A percentile compares a stretch with the other conserved stretches of the same genome.
Conservation (phyloP, 2,113 vertebrate genomes). For the Vicugna pacos region DNA sequence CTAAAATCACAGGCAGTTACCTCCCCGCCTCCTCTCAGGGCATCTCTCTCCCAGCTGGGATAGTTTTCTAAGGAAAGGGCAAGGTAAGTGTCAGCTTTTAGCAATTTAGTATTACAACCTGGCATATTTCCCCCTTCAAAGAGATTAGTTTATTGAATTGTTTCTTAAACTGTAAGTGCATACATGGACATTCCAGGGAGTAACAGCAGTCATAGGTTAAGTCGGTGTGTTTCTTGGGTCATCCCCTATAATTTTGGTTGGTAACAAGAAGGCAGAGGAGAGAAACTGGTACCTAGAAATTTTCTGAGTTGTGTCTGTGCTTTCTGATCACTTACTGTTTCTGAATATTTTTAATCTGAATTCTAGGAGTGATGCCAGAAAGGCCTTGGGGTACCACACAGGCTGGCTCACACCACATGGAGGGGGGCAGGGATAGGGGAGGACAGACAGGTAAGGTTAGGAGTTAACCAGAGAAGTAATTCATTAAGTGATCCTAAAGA, state of each 20-base stretch:
- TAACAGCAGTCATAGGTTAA: neutral
- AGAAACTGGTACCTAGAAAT: neutral
- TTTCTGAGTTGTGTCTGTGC: neutral
- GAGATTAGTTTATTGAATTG: neutral
- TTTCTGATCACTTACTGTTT: neutral
- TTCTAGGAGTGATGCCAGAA: neutral
- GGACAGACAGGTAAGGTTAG: neutral
- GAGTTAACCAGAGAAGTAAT: neutral
- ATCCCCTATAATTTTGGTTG: neutral
- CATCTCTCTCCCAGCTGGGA: neutral
- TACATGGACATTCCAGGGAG: neutral
- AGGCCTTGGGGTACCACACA: neutral
- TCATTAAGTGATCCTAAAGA: neutral
- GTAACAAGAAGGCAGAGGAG: neutral
- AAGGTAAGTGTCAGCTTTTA: slow-evolving; percentile 25
- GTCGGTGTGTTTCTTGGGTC: neutral
- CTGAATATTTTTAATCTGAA: neutral
- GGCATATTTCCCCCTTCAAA: neutral
- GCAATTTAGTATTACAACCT: neutral
- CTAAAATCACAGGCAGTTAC: slow-evolving; percentile 51
- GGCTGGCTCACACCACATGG: accelerated
- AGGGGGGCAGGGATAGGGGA: too few relatives aligned
- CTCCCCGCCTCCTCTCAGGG: neutral
- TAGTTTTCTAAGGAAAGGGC: slow-evolving; percentile 18
- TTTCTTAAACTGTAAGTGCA: neutral